Conservation (phyloP, 2,888 invertebrate species). For the Oegoconia quadripuncta region DNA sequence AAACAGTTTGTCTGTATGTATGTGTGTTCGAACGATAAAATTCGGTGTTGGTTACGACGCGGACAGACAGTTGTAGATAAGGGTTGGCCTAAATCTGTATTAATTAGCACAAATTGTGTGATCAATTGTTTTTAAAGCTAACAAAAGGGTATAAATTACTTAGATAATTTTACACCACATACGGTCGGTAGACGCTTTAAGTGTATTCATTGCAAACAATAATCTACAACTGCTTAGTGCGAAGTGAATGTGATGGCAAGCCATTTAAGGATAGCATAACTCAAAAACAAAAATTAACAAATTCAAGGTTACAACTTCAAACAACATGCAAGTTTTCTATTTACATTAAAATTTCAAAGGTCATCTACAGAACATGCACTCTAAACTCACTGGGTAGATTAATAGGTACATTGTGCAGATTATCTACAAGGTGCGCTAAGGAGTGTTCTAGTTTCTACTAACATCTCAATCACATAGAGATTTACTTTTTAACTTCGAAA, state of each 20-base stretch:
- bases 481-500: slow-evolving; percentile 6
- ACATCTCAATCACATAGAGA: slow-evolving; percentile 19
- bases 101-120: slow-evolving; percentile 15
- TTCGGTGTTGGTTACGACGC: slow-evolving; percentile 54
- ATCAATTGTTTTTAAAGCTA: too few relatives aligned
- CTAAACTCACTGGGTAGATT: too few relatives aligned
- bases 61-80: slow-evolving; percentile 23
- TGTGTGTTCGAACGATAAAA: slow-evolving; percentile 58
- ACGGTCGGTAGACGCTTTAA: too few relatives aligned
- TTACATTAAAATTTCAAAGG: too few relatives aligned
- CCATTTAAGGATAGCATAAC: too few relatives aligned
- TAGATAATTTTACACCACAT: not conserved
- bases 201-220: too few relatives aligned
- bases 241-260: too few relatives aligned
- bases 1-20: slow-evolving; percentile 57
- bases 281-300: too few relatives aligned
- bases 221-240: too few relatives aligned
- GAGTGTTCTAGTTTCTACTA: slow-evolving; percentile 1
- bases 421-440: not conserved
- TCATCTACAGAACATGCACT: too few relatives aligned
- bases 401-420: not conserved
- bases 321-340: too few relatives aligned
- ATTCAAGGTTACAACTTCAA: too few relatives aligned
- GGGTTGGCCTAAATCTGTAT: not conserved
- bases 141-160: slow-evolving; percentile 1